Conservation (phyloP, 2,888 invertebrate genomes). For the Trissonchulus sp. region DNA sequence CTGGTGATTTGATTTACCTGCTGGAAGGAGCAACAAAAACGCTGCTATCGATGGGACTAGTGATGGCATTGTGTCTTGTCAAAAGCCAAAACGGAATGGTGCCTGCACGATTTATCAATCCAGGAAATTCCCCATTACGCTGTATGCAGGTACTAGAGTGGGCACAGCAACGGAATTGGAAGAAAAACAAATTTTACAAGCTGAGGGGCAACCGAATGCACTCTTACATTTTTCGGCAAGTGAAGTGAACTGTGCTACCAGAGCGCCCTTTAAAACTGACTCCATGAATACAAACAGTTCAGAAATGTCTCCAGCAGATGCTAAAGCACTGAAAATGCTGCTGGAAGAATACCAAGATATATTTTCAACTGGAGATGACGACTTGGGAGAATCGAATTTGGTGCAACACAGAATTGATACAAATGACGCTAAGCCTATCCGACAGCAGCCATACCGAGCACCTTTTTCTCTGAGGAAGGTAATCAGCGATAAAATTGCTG, state of each 20-base stretch:
- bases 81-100: neutral
- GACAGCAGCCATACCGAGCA: slow-evolving; percentile 5
- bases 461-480: neutral
- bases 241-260: too few species aligned
- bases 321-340: neutral
- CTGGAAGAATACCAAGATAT: slow-evolving; percentile 2
- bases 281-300: too few species aligned
- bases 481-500: neutral
- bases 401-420: slow-evolving; percentile 3
- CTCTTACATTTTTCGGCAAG: too few species aligned
- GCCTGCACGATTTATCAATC: slow-evolving; percentile 2
- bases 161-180: neutral
- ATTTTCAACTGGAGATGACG: neutral
- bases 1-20: too few species aligned
- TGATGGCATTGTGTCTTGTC: too few species aligned
- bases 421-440: neutral
- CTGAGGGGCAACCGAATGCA: too few species aligned
- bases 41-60: too few species aligned
- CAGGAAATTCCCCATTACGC: slow-evolving; percentile 1
- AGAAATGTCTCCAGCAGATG: neutral
- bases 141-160: neutral
- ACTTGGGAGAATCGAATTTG: neutral
- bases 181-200: neutral
- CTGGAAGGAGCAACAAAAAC: too few species aligned
- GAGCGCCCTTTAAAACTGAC: too few species aligned